Base-by-base conservation (phyloP, 2,888 invertebrate species). In the Acronicta psi region DNA sequence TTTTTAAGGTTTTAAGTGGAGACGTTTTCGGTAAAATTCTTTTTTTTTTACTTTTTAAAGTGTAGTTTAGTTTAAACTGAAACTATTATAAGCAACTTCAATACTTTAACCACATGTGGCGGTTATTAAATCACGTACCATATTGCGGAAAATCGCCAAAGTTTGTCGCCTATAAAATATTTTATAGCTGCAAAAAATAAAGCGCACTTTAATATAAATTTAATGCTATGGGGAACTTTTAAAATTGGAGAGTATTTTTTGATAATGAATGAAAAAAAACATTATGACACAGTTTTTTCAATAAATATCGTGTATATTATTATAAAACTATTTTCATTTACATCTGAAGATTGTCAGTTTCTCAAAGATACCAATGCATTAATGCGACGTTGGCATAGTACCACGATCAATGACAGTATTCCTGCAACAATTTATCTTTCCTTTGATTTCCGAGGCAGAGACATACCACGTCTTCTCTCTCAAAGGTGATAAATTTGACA, bases 41-140 rank as follows among this genome's bases (percentile, higher is more conserved):
- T 0, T 50, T 57, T 55, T 67, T 57, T 16, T 42, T 57, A 40
- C 18, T 45, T 68, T 57, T 44, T 47, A 47, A 49, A 50, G 16
- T 34, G 38, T 25, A 69, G 56, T 73, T 69, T 55, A 56, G 47
- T 60, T 57, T 34, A 17, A 47, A 41, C 41, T 31, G 36, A 59
- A 59, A 54, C 55, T 74, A 64, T 74, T 69, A 65, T 70, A 64
- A 73, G 56, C 62, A 78, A 79, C 64, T 78, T 75, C 58, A 55
- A 73, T 70, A 74, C 69, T 80, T 76, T 65, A 63, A 59, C 73
- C 75, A 74, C 75, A 77, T 79, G 78, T 79, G 76, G 66, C 76
- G 72, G 77, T 80, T 84, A 84, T 83, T 83, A 85, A 84, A 87
- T 82, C 81, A 81, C 69, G 80, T 77, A 68, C 76, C 81, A 82